Conservation (phyloP, 2,888 invertebrate genomes). For the Corbicula japonica region DNA sequence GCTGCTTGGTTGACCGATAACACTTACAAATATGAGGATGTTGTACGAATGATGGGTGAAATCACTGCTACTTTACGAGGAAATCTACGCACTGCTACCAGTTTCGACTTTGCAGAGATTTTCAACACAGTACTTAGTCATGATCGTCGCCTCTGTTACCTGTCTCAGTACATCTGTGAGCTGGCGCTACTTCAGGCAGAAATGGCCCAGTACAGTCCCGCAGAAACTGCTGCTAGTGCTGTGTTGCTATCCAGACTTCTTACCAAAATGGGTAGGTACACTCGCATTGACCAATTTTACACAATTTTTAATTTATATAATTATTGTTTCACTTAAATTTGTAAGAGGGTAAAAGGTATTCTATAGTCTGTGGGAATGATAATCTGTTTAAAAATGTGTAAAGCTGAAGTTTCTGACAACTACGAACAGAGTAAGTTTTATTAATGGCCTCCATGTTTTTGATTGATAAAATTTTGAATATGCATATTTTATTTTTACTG, state of each 20-base stretch:
- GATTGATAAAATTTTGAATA: no score
- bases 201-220: conserved; percentile 82
- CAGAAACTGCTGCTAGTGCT: conserved; percentile 82
- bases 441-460: no score
- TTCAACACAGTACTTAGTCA: conserved; percentile 73
- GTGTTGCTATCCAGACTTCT: conserved; percentile 81
- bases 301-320: no score
- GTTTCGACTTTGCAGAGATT: conserved; percentile 81
- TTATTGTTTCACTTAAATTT: no score
- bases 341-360: no score
- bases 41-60: conserved; percentile 86
- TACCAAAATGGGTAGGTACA: conserved; percentile 73
- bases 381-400: no score
- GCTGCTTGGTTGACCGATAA: conserved; percentile 86
- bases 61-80: conserved; percentile 83
- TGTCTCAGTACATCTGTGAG: conserved; percentile 84
- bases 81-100: conserved; percentile 80
- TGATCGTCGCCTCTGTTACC: conserved; percentile 69
- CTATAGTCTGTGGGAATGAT: no score
- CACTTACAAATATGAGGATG: conserved; percentile 86
- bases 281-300: not conserved
- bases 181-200: conserved; percentile 84
- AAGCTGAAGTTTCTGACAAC: no score
- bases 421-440: no score
- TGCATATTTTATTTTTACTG: not conserved